Percentiles rank a stretch among this genome's conserved stretches.
Evolutionary conservation across 2,888 invertebrate genomes (phyloP).

Genomic region (Spodoptera littoralis): DNA sequence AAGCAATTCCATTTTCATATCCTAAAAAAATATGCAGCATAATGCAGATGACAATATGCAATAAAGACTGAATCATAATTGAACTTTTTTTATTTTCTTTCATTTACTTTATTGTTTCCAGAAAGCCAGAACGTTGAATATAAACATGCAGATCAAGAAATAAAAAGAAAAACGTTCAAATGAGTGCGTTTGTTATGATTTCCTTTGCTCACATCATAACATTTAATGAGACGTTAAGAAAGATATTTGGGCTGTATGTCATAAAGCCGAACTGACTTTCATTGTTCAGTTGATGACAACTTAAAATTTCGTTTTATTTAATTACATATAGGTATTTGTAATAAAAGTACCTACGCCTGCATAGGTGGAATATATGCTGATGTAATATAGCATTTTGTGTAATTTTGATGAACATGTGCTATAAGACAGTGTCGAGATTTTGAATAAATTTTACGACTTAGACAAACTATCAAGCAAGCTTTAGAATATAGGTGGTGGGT

Average conservation of each 20-base stretch:
- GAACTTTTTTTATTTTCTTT: not conserved
- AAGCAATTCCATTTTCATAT: too few relatives aligned
- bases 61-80: not conserved
- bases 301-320: not conserved
- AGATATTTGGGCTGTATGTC: not conserved
- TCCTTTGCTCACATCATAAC: not conserved
- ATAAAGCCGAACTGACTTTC: not conserved
- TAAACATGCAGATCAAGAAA: conserved; percentile 9
- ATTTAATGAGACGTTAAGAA: not conserved
- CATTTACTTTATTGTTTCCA: conserved; percentile 7
- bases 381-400: too few relatives aligned
- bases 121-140: not conserved
- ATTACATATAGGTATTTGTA: too few relatives aligned
- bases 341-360: too few relatives aligned
- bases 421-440: too few relatives aligned
- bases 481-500: too few relatives aligned
- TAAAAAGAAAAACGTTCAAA: conserved; percentile 2
- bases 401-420: too few relatives aligned
- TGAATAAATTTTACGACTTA: too few relatives aligned
- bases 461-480: too few relatives aligned
- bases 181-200: not conserved
- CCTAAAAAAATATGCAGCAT: too few relatives aligned
- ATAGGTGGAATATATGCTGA: too few relatives aligned
- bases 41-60: too few relatives aligned
- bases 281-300: not conserved